phyloP scores from a whole-genome alignment of 2,113 vertebrate species.

The Menidia beryllina region DNA sequence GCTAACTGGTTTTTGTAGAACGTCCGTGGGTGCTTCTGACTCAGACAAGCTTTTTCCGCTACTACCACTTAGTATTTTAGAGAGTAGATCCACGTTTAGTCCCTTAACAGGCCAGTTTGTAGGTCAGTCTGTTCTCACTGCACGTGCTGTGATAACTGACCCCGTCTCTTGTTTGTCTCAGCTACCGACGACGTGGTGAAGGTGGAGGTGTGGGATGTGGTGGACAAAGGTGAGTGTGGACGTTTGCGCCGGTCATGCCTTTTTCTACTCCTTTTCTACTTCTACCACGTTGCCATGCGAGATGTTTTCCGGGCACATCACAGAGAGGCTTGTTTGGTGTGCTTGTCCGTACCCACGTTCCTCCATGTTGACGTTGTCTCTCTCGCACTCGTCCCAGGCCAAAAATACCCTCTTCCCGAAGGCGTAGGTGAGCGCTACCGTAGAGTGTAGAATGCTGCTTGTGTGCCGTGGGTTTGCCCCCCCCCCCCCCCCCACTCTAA shows the following conservation, averaged over 20 bases:
- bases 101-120: too few relatives aligned
- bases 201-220: conserved; percentile 99
- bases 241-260: background rate
- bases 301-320: conserved; percentile 16
- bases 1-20: conserved; percentile 42
- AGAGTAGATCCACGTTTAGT: conserved; percentile 1
- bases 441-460: conserved; percentile 62
- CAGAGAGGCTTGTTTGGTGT: conserved; percentile 19
- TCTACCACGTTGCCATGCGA: too few relatives aligned
- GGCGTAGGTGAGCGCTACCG: conserved; percentile 84
- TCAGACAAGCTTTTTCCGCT: background rate
- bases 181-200: conserved; percentile 98
- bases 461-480: conserved; percentile 64
- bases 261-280: too few relatives aligned
- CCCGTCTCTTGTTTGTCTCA: conserved; percentile 59
- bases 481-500: conserved; percentile 42
- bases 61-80: conserved; percentile 1
- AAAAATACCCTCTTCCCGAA: conserved; percentile 85
- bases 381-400: conserved; percentile 81
- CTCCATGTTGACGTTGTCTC: conserved; percentile 66
- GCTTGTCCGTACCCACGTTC: conserved; percentile 33
- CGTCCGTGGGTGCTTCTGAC: background rate
- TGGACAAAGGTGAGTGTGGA: conserved; percentile 93
- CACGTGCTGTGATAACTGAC: background rate
- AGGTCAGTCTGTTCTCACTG: too few relatives aligned